Percentiles rank a stretch among this genome's conserved stretches.
Conservation (phyloP, 2,888 invertebrate genomes). For the Amaurobius ferox region DNA sequence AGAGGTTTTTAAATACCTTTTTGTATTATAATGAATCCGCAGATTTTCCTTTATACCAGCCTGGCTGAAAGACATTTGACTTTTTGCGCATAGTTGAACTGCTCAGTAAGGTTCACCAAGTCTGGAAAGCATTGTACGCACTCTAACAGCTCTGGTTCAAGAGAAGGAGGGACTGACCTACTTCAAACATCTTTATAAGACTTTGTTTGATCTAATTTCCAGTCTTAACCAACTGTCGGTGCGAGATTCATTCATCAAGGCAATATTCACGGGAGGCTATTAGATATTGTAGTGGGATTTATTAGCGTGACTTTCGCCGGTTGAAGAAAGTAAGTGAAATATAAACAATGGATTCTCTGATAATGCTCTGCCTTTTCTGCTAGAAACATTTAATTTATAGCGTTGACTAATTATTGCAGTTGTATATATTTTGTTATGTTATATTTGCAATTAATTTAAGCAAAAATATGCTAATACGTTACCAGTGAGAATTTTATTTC, state of each 20-base stretch:
- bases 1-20: constrained; percentile 30
- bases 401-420: too few relatives aligned
- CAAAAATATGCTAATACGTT: too few relatives aligned
- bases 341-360: neutral
- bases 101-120: constrained; percentile 61
- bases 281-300: constrained; percentile 30
- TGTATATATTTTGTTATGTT: too few relatives aligned
- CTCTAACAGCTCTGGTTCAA: constrained; percentile 38
- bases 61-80: constrained; percentile 39
- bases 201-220: constrained; percentile 51
- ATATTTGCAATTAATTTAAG: too few relatives aligned
- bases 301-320: constrained; percentile 8
- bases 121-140: constrained; percentile 45
- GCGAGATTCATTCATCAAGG: constrained; percentile 57
- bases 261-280: constrained; percentile 21
- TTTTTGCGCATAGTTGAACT: constrained; percentile 51
- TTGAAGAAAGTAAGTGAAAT: constrained; percentile 4
- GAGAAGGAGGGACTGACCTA: constrained; percentile 67
- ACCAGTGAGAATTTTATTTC: too few relatives aligned
- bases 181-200: constrained; percentile 67
- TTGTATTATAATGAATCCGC: constrained; percentile 22
- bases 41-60: constrained; percentile 32
- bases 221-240: constrained; percentile 30
- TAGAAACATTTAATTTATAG: too few relatives aligned
- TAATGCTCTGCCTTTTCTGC: too few relatives aligned